Evolutionary conservation across 2,888 invertebrate genomes (phyloP), one percentile per base, ranked within the genome.

Genomic region (Prionchulus punctatus): DNA sequence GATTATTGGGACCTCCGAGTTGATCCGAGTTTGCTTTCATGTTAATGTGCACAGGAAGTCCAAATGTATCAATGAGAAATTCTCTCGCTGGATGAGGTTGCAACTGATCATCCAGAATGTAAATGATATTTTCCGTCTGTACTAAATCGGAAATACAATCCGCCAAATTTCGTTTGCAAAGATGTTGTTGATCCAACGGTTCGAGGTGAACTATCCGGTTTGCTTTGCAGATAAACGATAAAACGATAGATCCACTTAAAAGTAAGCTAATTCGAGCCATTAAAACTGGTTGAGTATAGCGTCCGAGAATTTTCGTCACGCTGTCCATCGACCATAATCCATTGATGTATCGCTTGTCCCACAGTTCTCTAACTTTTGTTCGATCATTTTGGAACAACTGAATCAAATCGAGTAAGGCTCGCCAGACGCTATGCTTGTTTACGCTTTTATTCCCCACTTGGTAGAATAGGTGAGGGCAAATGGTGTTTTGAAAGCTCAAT

Each of bases 331-430:
- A 36, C 36, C 36, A 36, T 18, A 65, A 63, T 42, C 65, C 65
- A 56, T 62, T 59, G 30, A 65, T 59, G 7, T 62, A 57, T 23
- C 61, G 61, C 59, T 61, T 61, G 50, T 66, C 64, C 64, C 65
- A 66, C 43, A 65, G 52, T 43, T 64, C 62, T 1, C 62, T 57
- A 12, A 66, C 66, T 36, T 66, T 67, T 55, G 65, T 66, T 23
- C 47, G 47, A 12, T 23, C 23, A 21, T 47, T 23, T 45, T 65
- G 66, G 61, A 68, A 68, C 31, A 68, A 62, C 55, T 68, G 68
- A n/a, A 67, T 62, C 43, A 68, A 60, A 49, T 68, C 68, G 49
- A 68, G 60, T 67, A 68, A 65, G 59, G 65, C 67, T 23, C 67
- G 60, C 65, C 66, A 67, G 1, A 68, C 58, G 31, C 67, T 67